Evolutionary conservation across 2,113 vertebrate genomes (phyloP).

Genomic region (Todiramphus saurophagus): DNA sequence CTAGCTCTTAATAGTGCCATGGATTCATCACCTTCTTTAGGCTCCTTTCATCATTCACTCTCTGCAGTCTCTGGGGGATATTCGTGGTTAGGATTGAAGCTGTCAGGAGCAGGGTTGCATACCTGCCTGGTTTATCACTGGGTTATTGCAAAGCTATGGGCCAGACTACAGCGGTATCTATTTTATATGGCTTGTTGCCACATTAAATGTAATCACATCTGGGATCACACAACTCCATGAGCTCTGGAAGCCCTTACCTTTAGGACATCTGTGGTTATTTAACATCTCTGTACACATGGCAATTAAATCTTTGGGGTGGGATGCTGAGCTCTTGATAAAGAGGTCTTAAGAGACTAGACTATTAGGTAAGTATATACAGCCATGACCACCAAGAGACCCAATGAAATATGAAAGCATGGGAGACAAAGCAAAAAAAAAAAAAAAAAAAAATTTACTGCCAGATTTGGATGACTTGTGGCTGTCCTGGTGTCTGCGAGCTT

Average conservation of each 20-base stretch:
- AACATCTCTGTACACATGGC: background rate
- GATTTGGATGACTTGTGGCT: slow-evolving; percentile 16
- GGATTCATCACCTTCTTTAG: background rate
- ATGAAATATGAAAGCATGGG: slow-evolving; percentile 6
- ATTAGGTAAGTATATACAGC: background rate
- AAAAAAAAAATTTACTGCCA: background rate
- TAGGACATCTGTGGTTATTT: background rate
- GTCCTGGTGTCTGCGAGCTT: background rate
- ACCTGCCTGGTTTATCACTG: background rate
- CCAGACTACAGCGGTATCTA: background rate
- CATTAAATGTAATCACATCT: background rate
- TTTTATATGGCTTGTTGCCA: background rate
- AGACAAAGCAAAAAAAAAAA: background rate
- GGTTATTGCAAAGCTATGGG: background rate
- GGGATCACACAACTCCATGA: background rate
- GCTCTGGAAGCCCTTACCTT: background rate
- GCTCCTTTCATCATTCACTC: background rate
- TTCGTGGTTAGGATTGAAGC: background rate
- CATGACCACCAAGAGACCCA: background rate
- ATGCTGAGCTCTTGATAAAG: background rate
- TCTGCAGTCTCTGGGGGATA: background rate
- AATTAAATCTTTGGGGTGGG: background rate
- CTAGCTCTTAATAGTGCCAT: background rate
- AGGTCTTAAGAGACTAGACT: background rate
- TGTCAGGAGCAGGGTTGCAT: background rate